Evolutionary conservation across 2,797 vertebrate genomes (phyloP).

Genomic region (Rousettus madagascariensis): DNA sequence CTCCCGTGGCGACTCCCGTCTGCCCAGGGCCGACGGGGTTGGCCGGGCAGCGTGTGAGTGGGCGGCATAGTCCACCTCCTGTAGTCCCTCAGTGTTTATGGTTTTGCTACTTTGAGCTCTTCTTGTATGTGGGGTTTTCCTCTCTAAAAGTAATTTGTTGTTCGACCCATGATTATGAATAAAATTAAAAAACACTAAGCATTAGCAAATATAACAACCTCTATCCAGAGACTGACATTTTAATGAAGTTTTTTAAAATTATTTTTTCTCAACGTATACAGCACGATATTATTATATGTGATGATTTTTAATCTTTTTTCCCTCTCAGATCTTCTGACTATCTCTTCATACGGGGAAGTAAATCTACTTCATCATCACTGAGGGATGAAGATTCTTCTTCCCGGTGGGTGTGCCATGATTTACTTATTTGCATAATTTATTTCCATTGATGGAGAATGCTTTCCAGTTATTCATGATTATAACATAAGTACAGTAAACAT

Average conservation of each 20-base stretch:
- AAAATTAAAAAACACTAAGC: not conserved
- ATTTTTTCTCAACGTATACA: not conserved
- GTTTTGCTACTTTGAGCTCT: not conserved
- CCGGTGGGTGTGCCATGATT: not conserved
- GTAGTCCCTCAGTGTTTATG: rapidly evolving
- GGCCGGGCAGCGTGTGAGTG: rapidly evolving
- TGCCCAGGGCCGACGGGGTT: not conserved
- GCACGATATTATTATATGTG: not conserved
- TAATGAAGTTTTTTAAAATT: not conserved
- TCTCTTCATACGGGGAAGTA: not conserved
- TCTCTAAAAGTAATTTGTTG: not conserved
- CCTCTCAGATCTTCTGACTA: not conserved
- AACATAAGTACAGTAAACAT: not conserved
- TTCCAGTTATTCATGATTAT: not conserved
- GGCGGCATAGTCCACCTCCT: too few species aligned
- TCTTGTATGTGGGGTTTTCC: not conserved
- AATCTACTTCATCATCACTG: not conserved
- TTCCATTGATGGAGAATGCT: not conserved
- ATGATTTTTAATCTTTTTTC: not conserved
- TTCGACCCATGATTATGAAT: not conserved
- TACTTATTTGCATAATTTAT: not conserved
- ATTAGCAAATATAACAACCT: not conserved
- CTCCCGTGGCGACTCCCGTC: not conserved
- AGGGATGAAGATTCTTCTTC: not conserved
- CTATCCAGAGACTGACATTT: not conserved